Base-by-base conservation (phyloP, 2,113 vertebrate genomes). In the Tonatia bakeri region DNA sequence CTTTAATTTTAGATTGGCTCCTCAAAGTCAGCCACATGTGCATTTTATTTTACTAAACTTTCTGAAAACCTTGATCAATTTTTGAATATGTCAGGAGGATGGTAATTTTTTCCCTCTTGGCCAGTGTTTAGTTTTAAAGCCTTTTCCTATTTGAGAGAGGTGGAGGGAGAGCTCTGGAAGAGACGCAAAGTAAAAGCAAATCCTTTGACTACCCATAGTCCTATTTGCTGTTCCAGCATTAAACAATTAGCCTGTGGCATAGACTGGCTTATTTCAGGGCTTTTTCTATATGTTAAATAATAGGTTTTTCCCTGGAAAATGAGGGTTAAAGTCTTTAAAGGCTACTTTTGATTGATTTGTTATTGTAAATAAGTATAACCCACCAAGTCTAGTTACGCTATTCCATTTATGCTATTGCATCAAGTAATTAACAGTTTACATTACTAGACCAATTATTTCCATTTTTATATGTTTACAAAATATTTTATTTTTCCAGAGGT, bases 1-100 rank as follows among this genome's bases (percentile, higher is more conserved):
- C 50, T 95, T 92, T 96, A 94, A 79, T 96, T 96, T 97, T 97
- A 91, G 70, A 92, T 91, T 96, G 36, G 22, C n/a, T 43, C 61
- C 67, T 95, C 81, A 50, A 77, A 96, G 54, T 96, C 59, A 95
- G 59, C 65, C 45, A 90, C 47, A 26, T 88, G 22, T 79, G 16
- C 31, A 47, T 91, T 92, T 94, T 84, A 80, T 94, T 92, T 93
- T 69, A 69, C 28, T 87, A 95, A 92, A n/a, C 38, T 87, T 96
- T 96, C 90, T 92, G 36, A 94, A 96, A 97, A 76, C 33, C 54
- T 54, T 64, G 47, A 82, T 91, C 54, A 91, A 4, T 91, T 87
- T 95, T 85, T 94, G 26, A 95, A 59, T 84, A 83, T 95, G 19
- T 93, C 65, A 92, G 40, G 84, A 43, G 31, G 50, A 54, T 89